Percentiles rank a stretch among this genome's conserved stretches.
These are phyloP conservation scores for Gastracanthus pulcherrimus DNA, from an alignment of 2,888 invertebrate genomes.

Conservation along the genomic window DNA sequence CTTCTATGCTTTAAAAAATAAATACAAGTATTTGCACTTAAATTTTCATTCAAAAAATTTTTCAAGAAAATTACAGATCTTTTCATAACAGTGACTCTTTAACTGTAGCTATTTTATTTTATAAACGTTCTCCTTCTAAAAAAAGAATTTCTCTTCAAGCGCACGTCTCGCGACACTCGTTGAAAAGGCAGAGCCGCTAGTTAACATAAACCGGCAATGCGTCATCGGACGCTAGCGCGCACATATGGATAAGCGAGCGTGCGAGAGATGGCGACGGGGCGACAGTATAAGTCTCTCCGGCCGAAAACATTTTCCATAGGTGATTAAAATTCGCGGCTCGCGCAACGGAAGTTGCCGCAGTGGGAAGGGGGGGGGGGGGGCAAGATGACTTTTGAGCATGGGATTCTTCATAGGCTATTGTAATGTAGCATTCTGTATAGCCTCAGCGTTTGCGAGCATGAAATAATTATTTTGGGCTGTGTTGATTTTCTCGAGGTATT, in stretches of 20 bases:
- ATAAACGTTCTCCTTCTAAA: neutral
- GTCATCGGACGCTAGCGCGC: slow-evolving; percentile 39
- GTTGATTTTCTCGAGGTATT: too few species aligned
- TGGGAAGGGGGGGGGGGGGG: neutral
- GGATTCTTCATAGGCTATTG: neutral
- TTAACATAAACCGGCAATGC: slow-evolving; percentile 12
- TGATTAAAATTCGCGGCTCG: slow-evolving; percentile 53
- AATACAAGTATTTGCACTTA: too few species aligned
- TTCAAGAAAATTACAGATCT: too few species aligned
- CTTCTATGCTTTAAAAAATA: too few species aligned
- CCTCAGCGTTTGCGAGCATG: neutral
- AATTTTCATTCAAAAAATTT: too few species aligned
- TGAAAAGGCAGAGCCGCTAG: neutral
- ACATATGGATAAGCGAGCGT: neutral
- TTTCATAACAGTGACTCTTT: too few species aligned
- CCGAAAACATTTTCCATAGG: slow-evolving; percentile 24
- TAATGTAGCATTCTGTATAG: neutral
- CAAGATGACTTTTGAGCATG: neutral
- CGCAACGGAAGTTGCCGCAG: slow-evolving; percentile 38
- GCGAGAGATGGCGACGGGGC: neutral
- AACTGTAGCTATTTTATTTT: too few species aligned
- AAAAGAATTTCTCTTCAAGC: neutral
- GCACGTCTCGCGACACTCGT: neutral
- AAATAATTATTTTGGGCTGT: slow-evolving; percentile 2
- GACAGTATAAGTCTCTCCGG: neutral